Evolutionary conservation across 2,797 vertebrate species (phyloP), one percentile per base, ranked within the genome.

Genomic region (Amazona ochrocephala): DNA sequence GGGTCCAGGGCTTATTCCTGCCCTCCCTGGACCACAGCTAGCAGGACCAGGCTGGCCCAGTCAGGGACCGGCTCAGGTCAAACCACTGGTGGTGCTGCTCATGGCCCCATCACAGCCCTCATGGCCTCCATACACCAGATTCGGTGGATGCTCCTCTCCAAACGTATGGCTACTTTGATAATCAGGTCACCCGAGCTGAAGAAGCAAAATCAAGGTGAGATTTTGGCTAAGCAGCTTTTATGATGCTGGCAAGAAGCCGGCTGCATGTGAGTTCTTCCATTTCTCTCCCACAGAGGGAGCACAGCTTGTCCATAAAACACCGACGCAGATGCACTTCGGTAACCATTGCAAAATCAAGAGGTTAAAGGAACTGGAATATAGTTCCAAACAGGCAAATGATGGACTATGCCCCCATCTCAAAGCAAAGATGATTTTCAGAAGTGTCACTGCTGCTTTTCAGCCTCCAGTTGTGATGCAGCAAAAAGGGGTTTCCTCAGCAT

Each of bases 131-230:
- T 6, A 9, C 20, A 11, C 27, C 8, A 1, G 10, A 32, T 20
- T 42, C 6, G 1, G 44, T 0, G 0, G 19, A 9, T 1, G 5
- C 26, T 54, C 10, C 34, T 77, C 41, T 47, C 65, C 2, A 2
- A 90, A 27, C 37, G 34, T 44, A 17, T 54, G 24, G 26, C 41
- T 50, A 4, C 29, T 39, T 58, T 34, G 50, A 42, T 19, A 48
- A 23, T 53, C 58, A 48, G 47, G 54, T 42, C 4, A 2, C 17
- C 41, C 41, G 82, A 78, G 51, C 5, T 27, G 22, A 44, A 92
- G 68, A 13, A 65, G 77, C 10, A 85, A 84, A 82, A 54, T 8
- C 8, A 23, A n/a, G 37, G 65, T 1, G 9, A 83, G 87, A 41
- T 64, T 66, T 79, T 34, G 65, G 17, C 48, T 51, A 37, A 92